These are phyloP conservation scores for Ellobius talpinus DNA, from an alignment of 2,113 vertebrate species.

Conservation along the genomic window DNA sequence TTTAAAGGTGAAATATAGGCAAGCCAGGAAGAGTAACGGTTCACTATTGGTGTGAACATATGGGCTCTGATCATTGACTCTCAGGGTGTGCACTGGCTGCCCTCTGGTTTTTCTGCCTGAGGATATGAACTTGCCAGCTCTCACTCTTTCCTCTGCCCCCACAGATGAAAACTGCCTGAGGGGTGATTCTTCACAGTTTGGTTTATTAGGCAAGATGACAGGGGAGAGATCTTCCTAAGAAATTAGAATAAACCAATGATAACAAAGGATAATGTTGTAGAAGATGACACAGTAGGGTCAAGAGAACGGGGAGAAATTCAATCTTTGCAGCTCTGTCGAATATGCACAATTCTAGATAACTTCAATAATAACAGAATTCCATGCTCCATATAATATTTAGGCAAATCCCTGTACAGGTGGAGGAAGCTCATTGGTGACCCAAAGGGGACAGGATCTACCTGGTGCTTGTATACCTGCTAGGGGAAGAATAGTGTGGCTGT, in stretches of 20 bases:
- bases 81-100: rapidly evolving
- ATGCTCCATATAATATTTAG: not conserved
- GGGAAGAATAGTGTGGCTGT: not conserved
- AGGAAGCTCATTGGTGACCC: not conserved
- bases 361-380: not conserved
- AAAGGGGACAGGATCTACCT: not conserved
- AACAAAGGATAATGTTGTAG: slow-evolving; percentile 8
- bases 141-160: not conserved
- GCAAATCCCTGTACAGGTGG: not conserved
- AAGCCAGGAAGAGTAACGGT: not conserved
- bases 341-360: not conserved
- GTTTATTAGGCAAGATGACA: slow-evolving; percentile 27
- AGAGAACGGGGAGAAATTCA: slow-evolving; percentile 26
- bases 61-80: not conserved
- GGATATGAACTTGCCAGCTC: not conserved
- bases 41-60: not conserved
- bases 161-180: slow-evolving; percentile 18
- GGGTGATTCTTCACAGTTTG: not conserved
- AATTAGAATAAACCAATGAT: slow-evolving; percentile 59
- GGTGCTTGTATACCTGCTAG: not conserved
- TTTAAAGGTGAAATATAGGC: not conserved
- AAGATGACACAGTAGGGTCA: slow-evolving; percentile 24
- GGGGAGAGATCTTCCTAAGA: slow-evolving; percentile 51
- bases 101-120: not conserved
- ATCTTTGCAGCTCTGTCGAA: not conserved